These are phyloP conservation scores for Quadriops clusia DNA, from an alignment of 2,888 invertebrate genomes.

Conservation along the genomic window DNA sequence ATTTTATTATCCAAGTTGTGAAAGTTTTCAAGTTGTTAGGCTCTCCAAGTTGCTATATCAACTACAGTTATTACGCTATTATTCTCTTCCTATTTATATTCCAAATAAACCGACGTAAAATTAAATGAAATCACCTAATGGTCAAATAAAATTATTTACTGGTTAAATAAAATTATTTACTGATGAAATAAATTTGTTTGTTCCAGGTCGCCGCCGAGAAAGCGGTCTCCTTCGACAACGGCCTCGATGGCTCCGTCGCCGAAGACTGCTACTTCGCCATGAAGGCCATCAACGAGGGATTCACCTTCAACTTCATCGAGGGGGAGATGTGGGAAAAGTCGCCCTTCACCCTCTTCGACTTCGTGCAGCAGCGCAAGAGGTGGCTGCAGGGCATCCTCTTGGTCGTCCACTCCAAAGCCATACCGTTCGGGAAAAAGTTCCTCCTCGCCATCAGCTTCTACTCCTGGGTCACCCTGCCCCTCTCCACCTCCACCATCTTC, in stretches of 20 bases:
- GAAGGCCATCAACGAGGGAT: conserved; percentile 85
- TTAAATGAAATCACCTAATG: too few relatives aligned
- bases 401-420: conserved; percentile 76
- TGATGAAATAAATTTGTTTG: conserved; percentile 15
- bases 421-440: conserved; percentile 67
- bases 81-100: too few relatives aligned
- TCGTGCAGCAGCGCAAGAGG: conserved; percentile 89
- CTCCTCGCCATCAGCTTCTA: conserved; percentile 82
- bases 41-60: too few relatives aligned
- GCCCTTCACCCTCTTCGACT: conserved; percentile 89
- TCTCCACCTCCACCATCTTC: conserved; percentile 81
- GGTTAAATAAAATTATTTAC: too few relatives aligned
- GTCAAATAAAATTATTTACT: too few relatives aligned
- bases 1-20: too few relatives aligned
- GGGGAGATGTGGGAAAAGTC: conserved; percentile 99
- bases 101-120: too few relatives aligned
- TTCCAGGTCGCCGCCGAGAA: conserved; percentile 79
- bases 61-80: too few relatives aligned
- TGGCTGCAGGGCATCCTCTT: conserved; percentile 90
- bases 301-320: conserved; percentile 88
- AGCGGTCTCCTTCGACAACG: conserved; percentile 90
- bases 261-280: conserved; percentile 97
- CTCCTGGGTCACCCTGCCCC: conserved; percentile 90
- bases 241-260: conserved; percentile 92
- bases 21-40: too few relatives aligned